Conservation (phyloP, 2,113 vertebrate species). For the Sinocyclocheilus rhinocerous region DNA sequence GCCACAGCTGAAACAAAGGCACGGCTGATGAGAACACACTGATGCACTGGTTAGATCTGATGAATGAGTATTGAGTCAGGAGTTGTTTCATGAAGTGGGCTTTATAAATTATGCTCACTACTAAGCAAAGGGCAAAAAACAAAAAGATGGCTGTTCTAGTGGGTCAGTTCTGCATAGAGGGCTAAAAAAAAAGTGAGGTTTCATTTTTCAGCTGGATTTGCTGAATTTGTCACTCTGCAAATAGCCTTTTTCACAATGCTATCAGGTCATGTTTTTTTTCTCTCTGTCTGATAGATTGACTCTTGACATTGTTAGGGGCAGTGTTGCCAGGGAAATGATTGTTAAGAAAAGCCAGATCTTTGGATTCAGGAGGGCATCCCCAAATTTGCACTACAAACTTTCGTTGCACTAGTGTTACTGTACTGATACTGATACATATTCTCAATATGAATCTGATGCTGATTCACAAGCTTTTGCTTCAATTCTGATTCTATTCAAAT, state of each 20-base stretch:
- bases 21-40: constrained; percentile 19
- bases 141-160: not conserved
- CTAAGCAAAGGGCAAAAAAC: constrained; percentile 26
- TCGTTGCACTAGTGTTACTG: not conserved
- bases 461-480: not conserved
- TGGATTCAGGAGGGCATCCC: not conserved
- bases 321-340: constrained; percentile 33
- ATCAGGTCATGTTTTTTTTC: not conserved
- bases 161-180: not conserved
- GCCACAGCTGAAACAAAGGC: constrained; percentile 39
- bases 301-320: constrained; percentile 36
- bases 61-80: constrained; percentile 39
- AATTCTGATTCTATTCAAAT: not conserved
- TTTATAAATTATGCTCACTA: constrained; percentile 26
- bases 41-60: constrained; percentile 21
- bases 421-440: not conserved
- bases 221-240: constrained; percentile 11
- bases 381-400: not conserved
- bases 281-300: not conserved
- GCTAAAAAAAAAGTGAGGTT: not conserved
- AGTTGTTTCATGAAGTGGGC: constrained; percentile 13
- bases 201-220: not conserved
- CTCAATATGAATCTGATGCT: not conserved
- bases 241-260: not conserved
- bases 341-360: constrained; percentile 14